Evolutionary conservation across 2,888 invertebrate species (phyloP).

Genomic region (Limnephilus rhombicus): DNA sequence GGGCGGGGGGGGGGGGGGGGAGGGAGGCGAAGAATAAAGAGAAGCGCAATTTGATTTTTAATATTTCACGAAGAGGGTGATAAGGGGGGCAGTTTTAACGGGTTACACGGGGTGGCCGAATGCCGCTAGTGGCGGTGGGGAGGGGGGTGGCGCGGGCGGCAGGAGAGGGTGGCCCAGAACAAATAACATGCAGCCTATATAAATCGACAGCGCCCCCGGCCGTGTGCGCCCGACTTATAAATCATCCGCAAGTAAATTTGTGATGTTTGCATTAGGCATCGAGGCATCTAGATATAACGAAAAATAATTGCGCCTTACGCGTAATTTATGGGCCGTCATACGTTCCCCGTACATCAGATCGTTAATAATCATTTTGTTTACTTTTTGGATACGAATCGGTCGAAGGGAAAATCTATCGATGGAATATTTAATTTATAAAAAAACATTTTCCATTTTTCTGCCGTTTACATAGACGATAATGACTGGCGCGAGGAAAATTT

Average conservation of each 20-base stretch:
- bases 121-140: slow-evolving; percentile 45
- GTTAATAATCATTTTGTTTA: slow-evolving; percentile 61
- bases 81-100: slow-evolving; percentile 76
- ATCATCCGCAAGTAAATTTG: slow-evolving; percentile 66
- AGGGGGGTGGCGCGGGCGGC: not conserved
- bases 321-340: slow-evolving; percentile 63
- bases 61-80: slow-evolving; percentile 78
- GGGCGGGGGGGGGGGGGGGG: slow-evolving; percentile 71
- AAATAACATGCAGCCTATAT: slow-evolving; percentile 64
- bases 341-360: slow-evolving; percentile 54
- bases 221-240: slow-evolving; percentile 61
- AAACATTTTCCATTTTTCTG: slow-evolving; percentile 24
- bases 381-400: slow-evolving; percentile 43
- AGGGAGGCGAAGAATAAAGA: slow-evolving; percentile 77
- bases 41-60: slow-evolving; percentile 80
- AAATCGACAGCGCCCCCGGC: slow-evolving; percentile 62
- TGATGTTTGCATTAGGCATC: slow-evolving; percentile 65
- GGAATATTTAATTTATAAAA: slow-evolving; percentile 19
- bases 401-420: slow-evolving; percentile 38
- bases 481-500: not conserved
- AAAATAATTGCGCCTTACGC: slow-evolving; percentile 66
- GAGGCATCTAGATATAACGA: slow-evolving; percentile 64
- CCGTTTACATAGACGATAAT: slow-evolving; percentile 30
- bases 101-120: slow-evolving; percentile 68
- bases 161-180: slow-evolving; percentile 53